phyloP scores from a whole-genome alignment of 2,113 vertebrate species.

The Podilymbus podiceps region DNA sequence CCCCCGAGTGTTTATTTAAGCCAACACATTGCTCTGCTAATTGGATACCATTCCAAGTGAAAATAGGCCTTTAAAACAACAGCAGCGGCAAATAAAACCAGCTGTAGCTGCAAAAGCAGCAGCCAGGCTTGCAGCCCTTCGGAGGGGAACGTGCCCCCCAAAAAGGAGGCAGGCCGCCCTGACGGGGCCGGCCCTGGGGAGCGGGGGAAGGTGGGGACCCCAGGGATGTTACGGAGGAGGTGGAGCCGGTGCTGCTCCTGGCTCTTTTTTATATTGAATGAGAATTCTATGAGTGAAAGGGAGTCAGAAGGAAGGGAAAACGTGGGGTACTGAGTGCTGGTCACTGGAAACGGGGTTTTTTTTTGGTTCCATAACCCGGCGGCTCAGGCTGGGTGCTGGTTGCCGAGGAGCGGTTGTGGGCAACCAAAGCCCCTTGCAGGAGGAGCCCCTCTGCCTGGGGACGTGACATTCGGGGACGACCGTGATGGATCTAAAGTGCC shows the following conservation, averaged over 20 bases:
- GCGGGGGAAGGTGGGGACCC: neutral
- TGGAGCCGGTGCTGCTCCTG: neutral
- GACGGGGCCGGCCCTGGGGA: accelerated
- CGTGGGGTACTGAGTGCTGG: neutral
- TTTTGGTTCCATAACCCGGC: neutral
- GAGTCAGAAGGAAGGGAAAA: neutral
- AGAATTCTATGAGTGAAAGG: neutral
- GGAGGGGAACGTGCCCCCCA: neutral
- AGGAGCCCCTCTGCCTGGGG: neutral
- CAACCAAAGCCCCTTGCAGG: neutral
- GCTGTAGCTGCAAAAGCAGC: constrained; percentile 60
- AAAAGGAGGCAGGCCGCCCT: neutral
- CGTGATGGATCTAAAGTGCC: accelerated
- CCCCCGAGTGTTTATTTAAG: constrained; percentile 75
- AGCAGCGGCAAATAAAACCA: constrained; percentile 66
- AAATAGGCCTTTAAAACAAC: constrained; percentile 78
- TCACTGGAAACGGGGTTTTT: accelerated
- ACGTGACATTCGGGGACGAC: neutral
- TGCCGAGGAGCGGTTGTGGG: neutral
- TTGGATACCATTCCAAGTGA: constrained; percentile 78
- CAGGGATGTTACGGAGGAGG: neutral
- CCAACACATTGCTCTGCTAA: constrained; percentile 80
- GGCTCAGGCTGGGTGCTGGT: neutral
- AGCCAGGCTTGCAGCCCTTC: neutral
- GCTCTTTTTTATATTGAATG: neutral